A percentile compares a stretch with the other conserved stretches of the same genome.
phyloP scores from a whole-genome alignment of 2,113 vertebrate species.

The Urocynchramus pylzowi region DNA sequence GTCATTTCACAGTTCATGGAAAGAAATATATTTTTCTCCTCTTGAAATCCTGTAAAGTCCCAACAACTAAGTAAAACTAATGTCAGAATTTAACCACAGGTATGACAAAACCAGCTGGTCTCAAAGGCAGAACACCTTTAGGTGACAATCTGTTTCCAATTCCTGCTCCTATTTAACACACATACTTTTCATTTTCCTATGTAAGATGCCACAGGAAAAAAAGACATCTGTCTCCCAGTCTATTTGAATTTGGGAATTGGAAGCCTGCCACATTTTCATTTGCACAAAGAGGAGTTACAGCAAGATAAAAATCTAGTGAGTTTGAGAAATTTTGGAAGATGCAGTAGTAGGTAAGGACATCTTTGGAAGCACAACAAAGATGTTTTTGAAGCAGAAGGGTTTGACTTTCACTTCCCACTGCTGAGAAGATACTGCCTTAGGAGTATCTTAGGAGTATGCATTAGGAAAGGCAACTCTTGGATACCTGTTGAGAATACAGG shows the following conservation, averaged over 20 bases:
- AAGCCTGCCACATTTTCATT: background rate
- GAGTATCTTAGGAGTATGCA: too few relatives aligned
- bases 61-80: background rate
- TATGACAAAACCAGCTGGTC: background rate
- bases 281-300: background rate
- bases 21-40: background rate
- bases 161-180: background rate
- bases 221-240: background rate
- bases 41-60: background rate
- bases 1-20: background rate
- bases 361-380: background rate
- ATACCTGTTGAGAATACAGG: background rate
- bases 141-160: background rate
- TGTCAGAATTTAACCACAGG: background rate
- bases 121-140: background rate
- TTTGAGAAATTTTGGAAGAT: background rate
- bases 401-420: background rate
- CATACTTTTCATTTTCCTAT: fast-evolving
- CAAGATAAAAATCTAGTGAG: background rate
- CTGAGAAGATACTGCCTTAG: background rate
- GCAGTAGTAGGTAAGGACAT: background rate
- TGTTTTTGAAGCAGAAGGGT: background rate
- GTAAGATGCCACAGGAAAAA: background rate
- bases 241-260: background rate
- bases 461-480: background rate